Evolutionary conservation across 2,888 invertebrate species (phyloP), one percentile per base, ranked within the genome.

Genomic region (Boloria euphrosyne): DNA sequence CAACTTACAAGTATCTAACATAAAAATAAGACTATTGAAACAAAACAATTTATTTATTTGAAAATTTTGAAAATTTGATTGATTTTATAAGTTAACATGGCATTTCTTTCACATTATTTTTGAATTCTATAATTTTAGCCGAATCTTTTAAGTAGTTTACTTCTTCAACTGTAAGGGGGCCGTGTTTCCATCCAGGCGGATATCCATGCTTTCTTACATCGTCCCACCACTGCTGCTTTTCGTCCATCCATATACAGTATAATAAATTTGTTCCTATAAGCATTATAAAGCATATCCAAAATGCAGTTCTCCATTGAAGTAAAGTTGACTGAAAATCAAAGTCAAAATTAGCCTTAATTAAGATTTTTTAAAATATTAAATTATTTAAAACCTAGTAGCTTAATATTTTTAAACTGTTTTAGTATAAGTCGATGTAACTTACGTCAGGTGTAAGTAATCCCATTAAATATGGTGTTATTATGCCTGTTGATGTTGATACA

Each of bases 221-320:
- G 76, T 95, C 94, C 95, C 95, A 95, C 68, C 90, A 88, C 71
- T 95, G 94, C 14, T 93, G 92, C 54, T 94, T 93, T 0, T 94
- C 95, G 66, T 94, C 93, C 0, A 93, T 94, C 74, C 89, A 94
- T 2, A 93, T 46, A 0, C 93, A 76, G 76, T 93, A 95, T 4
- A 94, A 82, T 0, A 93, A 57, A 75, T 94, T 94, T 0, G 94
- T 93, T 0, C 88, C 73, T 4, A 92, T 70, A 67, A 95, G 92
- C 4, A 95, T 92, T 0, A 73, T 92, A 38, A 94, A 88, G 16
- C 94, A 92, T 54, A 95, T 93, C 93, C 95, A 94, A 76, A 95
- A 95, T 0, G 95, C 95, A 0, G 87, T 76, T 18, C 93, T 84
- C 95, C 74, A 74, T 63, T 74, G 74, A 4, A 68, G 94, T 16